Evolutionary conservation across 2,888 invertebrate species (phyloP), one percentile per base, ranked within the genome.

Genomic region (Mechanitis messenoides): DNA sequence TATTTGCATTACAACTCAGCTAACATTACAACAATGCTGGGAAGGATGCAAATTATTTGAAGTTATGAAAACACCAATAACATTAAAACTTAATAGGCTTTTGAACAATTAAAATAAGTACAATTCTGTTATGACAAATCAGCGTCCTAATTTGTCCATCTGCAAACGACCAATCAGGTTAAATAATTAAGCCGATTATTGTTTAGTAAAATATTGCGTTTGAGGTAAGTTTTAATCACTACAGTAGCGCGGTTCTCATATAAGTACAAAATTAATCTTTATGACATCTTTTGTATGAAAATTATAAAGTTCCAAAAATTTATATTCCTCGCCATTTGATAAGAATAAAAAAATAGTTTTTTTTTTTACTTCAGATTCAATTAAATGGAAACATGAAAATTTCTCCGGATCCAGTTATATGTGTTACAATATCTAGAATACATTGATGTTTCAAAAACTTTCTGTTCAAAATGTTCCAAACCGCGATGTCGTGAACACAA

Each of bases 111-210:
- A 20, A 20, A 53, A 58, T 53, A 53, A 50, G 45, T 58, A 33
- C 35, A 46, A 56, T 45, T 46, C 12, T 28, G 42, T 5, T 53
- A 50, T 65, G 42, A 42, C 45, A 63, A 63, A 60, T 60, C 60
- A 58, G 58, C 20, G 33, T 45, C 56, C 45, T 54, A 58, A 63
- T 60, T 60, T 62, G 58, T 58, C 55, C 55, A 38, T 45, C 55
- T 56, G 42, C 20, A 56, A 64, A 56, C 57, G 64, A 62, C 58
- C 46, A 61, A 64, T 62, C 59, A 60, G 56, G 58, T 33, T 53
- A 56, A 62, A 60, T 62, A 62, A 60, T 65, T 45, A 60, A 56
- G 45, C 60, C 50, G 45, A 33, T 56, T 33, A 59, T 59, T 62
- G 62, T 46, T 58, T 55, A 53, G 60, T 58, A 46, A 60, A 60